Evolutionary conservation across 1,140 invertebrate species (phyloP).

Genomic region (Platyscapa corneri): DNA sequence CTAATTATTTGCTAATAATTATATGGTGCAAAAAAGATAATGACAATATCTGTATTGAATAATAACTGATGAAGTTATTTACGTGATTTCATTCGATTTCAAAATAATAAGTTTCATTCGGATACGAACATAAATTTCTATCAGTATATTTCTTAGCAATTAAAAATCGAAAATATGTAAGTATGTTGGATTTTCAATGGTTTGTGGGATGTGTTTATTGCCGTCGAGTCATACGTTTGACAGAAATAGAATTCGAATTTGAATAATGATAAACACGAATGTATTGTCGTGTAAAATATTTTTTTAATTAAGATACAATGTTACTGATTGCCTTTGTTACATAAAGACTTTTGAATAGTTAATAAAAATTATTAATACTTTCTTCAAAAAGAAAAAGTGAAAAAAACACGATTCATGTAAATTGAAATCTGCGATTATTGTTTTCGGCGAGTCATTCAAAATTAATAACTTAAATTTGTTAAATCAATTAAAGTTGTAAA

Average conservation of each 20-base stretch:
- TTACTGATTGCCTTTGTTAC: neutral
- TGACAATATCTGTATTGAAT: no score
- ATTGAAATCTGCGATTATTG: neutral
- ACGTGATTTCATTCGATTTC: neutral
- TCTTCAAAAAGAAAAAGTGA: neutral
- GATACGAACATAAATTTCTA: neutral
- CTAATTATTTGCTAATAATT: no score
- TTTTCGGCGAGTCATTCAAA: neutral
- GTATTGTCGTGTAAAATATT: conserved; percentile 13
- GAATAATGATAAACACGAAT: conserved; percentile 37
- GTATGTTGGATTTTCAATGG: conserved; percentile 27
- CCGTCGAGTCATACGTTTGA: conserved; percentile 22
- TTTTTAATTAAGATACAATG: conserved; percentile 29
- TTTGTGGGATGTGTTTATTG: conserved; percentile 34
- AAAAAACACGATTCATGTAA: neutral
- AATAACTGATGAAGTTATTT: neutral
- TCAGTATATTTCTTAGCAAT: neutral
- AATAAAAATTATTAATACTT: conserved; percentile 16
- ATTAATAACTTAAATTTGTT: neutral
- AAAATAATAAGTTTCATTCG: neutral
- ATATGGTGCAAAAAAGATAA: no score
- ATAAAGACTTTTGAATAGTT: conserved; percentile 17
- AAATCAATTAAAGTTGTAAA: conserved; percentile 2
- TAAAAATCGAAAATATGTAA: neutral
- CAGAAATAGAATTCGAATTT: conserved; percentile 39